Percentiles rank a stretch among this genome's conserved stretches.
These are phyloP conservation scores for Coregonus sp. DNA, from an alignment of 2,797 vertebrate genomes.

Conservation along the genomic window DNA sequence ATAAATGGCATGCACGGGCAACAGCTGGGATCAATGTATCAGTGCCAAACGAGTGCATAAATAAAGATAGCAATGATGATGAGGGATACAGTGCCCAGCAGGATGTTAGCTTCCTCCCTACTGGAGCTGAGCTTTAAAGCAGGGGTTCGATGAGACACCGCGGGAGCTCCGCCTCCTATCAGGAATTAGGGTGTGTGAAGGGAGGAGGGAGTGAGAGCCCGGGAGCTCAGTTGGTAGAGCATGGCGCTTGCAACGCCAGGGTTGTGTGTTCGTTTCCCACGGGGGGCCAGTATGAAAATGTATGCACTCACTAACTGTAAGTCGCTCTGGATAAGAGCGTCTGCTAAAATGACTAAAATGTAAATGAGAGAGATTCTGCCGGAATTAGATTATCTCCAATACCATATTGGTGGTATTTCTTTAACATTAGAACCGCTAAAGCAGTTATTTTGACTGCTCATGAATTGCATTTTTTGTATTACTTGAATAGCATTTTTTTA, in stretches of 20 bases:
- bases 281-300: too few relatives aligned
- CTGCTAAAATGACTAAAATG: too few relatives aligned
- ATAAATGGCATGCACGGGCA: conserved; percentile 59
- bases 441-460: too few relatives aligned
- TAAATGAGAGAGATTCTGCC: conserved; percentile 3
- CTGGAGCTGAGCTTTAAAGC: conserved; percentile 5
- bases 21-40: conserved; percentile 69
- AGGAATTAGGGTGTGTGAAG: conserved; percentile 4
- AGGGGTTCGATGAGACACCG: background rate
- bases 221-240: too few relatives aligned
- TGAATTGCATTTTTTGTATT: too few relatives aligned
- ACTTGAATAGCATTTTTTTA: too few relatives aligned
- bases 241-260: too few relatives aligned
- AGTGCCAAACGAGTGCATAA: conserved; percentile 63
- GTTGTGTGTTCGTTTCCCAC: too few relatives aligned
- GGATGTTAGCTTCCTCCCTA: conserved; percentile 38
- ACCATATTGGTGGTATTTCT: conserved; percentile 19
- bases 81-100: conserved; percentile 48
- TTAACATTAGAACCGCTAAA: background rate
- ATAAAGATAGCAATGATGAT: conserved; percentile 59
- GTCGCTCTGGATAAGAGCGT: too few relatives aligned
- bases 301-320: too few relatives aligned
- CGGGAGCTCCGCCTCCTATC: conserved; percentile 29
- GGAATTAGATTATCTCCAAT: conserved; percentile 34
- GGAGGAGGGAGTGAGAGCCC: background rate